Base-by-base conservation (phyloP, 1,140 invertebrate species). In the Dryas iulia region DNA sequence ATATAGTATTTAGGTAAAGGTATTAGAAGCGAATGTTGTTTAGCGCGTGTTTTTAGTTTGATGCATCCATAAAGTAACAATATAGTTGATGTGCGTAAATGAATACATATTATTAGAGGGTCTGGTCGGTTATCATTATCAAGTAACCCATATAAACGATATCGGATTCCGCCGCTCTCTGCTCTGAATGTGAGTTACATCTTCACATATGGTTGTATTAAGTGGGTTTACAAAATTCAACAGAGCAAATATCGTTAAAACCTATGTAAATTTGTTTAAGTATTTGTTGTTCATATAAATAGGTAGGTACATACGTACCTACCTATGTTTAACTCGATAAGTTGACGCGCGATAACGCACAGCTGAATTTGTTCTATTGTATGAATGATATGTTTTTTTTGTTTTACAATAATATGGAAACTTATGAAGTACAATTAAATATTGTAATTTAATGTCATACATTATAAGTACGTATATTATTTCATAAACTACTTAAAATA, bases 131-230 rank as follows among this genome's bases (percentile, higher is more conserved):
- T 78, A 81, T 81, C 78, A 73, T 60, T 81, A 81, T 81, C 74
- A 71, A 59, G 64, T 76, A 80, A 80, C 76, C 76, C 71, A 81
- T 72, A 81, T 81, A 69, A 23, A 18, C 56, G 74, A 74, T 81
- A 81, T 78, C 76, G 75, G 69, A 81, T 81, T 78, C 61, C 69
- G 70, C 67, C 61, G 59, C 62, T 66, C 2, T 47, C 61, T 76
- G 69, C 66, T 67, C 71, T 74, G 58, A 74, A 79, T 69, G 71
- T 64, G 66, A 77, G 60, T 64, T 65, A 63, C 23, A 33, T 59
- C 33, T 35, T 26, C 33, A 14, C 24, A 30, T 58, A 18, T 65
- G 31, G n/a, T 58, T 47, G n/a, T 58, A 66, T 59, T 31, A 59
- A 33, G 5, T 31, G 14, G 25, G 11, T 39, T 39, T 39, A 39